These are phyloP conservation scores for Heliopora coerulea DNA, from an alignment of 92 coral and sea anemone species.

Conservation along the genomic window DNA sequence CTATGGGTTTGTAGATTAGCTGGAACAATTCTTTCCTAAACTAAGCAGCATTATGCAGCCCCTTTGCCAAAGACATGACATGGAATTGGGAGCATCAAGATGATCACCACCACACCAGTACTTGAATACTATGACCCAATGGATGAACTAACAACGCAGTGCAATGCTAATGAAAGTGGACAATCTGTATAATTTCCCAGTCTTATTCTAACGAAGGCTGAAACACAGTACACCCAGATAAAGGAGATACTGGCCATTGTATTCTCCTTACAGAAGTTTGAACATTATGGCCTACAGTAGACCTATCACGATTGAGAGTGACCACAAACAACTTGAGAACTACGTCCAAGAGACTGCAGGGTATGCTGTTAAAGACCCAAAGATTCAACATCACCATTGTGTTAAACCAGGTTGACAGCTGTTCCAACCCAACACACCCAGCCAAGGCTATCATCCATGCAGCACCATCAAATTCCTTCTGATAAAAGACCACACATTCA, in stretches of 20 bases:
- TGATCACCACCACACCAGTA: neutral
- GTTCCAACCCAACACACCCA: slow-evolving; percentile 1
- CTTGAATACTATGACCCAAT: neutral
- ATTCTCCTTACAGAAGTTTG: slow-evolving; percentile 13
- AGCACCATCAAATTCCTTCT: too few species aligned
- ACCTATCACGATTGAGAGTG: slow-evolving; percentile 5
- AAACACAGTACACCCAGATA: slow-evolving; percentile 7
- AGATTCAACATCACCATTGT: neutral
- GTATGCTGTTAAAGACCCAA: slow-evolving; percentile 14
- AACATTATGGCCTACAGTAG: slow-evolving; percentile 10
- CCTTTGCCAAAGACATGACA: too few species aligned
- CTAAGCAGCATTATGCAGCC: too few species aligned
- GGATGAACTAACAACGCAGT: neutral
- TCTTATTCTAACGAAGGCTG: neutral
- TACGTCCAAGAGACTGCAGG: neutral
- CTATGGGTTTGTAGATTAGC: too few species aligned
- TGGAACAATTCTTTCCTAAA: too few species aligned
- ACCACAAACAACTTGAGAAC: slow-evolving; percentile 15
- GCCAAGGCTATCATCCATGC: neutral
- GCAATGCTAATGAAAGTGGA: slow-evolving; percentile 5
- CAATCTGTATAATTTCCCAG: slow-evolving; percentile 4
- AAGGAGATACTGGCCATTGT: slow-evolving; percentile 15
- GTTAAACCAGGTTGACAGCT: neutral
- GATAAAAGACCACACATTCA: neutral
- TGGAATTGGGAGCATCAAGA: slow-evolving; percentile 1